Conservation (phyloP, 2,113 vertebrate species). For the Chiloscyllium plagiosum region DNA sequence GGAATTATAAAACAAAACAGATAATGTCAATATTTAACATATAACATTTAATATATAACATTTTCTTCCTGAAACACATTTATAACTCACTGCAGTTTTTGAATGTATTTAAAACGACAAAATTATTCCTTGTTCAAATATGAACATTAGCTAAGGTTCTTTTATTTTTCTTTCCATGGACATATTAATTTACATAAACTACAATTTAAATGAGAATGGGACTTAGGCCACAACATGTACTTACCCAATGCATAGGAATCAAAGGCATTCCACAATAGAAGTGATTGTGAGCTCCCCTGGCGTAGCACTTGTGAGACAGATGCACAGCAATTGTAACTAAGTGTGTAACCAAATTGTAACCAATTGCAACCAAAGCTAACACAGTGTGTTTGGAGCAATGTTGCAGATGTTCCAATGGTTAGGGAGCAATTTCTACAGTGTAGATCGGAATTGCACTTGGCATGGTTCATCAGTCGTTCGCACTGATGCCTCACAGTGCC, state of each 20-base stretch:
- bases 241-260: background rate
- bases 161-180: background rate
- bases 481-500: too few species aligned
- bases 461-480: too few species aligned
- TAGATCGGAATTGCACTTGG: too few species aligned
- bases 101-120: background rate
- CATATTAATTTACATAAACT: background rate
- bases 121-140: background rate
- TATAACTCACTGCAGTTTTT: background rate
- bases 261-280: background rate
- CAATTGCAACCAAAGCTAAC: too few species aligned
- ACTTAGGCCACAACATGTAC: background rate
- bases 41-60: too few species aligned
- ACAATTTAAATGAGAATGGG: background rate
- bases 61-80: background rate
- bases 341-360: background rate
- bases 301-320: background rate
- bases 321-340: background rate
- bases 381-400: too few species aligned
- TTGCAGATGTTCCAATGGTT: too few species aligned
- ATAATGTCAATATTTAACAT: background rate
- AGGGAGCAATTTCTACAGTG: too few species aligned
- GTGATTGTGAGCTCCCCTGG: background rate
- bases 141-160: background rate
- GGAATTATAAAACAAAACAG: background rate